Conservation (phyloP, 1,140 invertebrate species). For the Macrocentrus cingulum region DNA sequence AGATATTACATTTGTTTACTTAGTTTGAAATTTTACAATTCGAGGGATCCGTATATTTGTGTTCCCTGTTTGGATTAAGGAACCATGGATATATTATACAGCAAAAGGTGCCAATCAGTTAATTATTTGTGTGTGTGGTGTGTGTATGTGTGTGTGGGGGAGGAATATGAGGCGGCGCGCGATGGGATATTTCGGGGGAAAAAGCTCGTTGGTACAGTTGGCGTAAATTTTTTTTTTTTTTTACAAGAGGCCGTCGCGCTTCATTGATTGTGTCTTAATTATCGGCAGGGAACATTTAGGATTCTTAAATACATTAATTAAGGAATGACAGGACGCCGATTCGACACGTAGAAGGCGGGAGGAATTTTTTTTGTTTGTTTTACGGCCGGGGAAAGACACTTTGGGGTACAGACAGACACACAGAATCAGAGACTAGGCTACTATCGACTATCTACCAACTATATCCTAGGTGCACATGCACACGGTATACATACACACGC, state of each 20-base stretch:
- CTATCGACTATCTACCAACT: constrained; percentile 49
- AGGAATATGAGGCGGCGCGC: constrained; percentile 19
- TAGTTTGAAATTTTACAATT: constrained; percentile 46
- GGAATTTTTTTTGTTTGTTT: no score
- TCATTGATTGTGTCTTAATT: not conserved
- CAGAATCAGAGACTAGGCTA: constrained; percentile 55
- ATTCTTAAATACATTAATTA: not conserved
- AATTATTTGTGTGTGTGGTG: constrained; percentile 45
- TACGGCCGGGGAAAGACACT: constrained; percentile 49
- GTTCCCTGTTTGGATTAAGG: constrained; percentile 51
- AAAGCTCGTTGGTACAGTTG: constrained; percentile 19
- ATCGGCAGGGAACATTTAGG: not conserved
- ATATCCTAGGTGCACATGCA: constrained; percentile 43
- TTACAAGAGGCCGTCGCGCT: constrained; percentile 5
- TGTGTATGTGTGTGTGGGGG: constrained; percentile 42
- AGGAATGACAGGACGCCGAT: constrained; percentile 2
- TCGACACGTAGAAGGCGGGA: constrained; percentile 11
- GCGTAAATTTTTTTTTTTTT: constrained; percentile 16
- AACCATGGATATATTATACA: constrained; percentile 56
- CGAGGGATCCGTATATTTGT: constrained; percentile 40
- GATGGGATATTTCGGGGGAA: constrained; percentile 7
- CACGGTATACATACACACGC: constrained; percentile 40
- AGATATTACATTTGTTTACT: constrained; percentile 41
- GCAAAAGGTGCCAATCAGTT: constrained; percentile 50
- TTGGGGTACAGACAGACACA: constrained; percentile 53